A percentile compares a stretch with the other conserved stretches of the same genome.
Evolutionary conservation across 1,140 invertebrate genomes (phyloP).

Genomic region (Cotesia glomerata): DNA sequence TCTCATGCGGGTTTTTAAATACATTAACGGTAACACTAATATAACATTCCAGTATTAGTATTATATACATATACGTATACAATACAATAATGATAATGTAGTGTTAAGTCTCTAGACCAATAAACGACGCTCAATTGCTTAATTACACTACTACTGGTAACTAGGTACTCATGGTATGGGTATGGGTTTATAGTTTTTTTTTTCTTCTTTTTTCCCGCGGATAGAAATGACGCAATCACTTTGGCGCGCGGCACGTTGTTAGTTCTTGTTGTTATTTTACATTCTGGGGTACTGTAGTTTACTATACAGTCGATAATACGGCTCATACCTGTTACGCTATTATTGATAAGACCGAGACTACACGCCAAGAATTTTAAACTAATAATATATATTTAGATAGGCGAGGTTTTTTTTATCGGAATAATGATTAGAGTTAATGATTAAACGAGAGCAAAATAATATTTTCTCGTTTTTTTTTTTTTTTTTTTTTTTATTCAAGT

Average conservation of each 20-base stretch:
- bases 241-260: conserved; percentile 9
- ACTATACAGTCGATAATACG: not conserved
- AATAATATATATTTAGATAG: not conserved
- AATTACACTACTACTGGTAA: conserved; percentile 20
- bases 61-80: too few species aligned
- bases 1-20: conserved; percentile 22
- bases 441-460: too few species aligned
- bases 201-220: conserved; percentile 6
- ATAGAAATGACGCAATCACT: conserved; percentile 16
- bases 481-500: too few species aligned
- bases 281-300: not conserved
- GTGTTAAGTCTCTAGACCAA: conserved; percentile 8
- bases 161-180: conserved; percentile 7
- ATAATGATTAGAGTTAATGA: too few species aligned
- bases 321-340: conserved; percentile 5
- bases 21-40: too few species aligned
- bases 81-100: not conserved
- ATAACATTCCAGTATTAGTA: too few species aligned
- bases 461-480: too few species aligned
- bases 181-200: not conserved
- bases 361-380: not conserved
- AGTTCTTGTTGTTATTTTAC: conserved; percentile 4
- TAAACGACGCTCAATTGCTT: conserved; percentile 25
- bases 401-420: too few species aligned
- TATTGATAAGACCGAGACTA: conserved; percentile 9